Evolutionary conservation across 2,888 invertebrate genomes (phyloP).

Genomic region (Trisateles emortualis): DNA sequence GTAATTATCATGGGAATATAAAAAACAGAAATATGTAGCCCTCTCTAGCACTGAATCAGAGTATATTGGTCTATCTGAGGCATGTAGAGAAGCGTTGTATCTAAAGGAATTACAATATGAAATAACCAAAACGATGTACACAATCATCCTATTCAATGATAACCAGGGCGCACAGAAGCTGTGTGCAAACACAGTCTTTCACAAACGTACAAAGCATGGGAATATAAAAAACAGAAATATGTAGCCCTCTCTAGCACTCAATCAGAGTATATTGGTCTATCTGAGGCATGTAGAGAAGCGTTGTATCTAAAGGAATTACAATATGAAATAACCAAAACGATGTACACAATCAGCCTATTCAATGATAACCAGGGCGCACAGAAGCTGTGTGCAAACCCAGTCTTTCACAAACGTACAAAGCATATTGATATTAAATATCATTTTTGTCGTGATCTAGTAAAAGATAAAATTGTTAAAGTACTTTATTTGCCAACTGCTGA

Average conservation of each 20-base stretch:
- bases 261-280: no score
- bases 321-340: conserved; percentile 18
- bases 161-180: conserved; percentile 25
- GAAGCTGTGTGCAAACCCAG: conserved; percentile 18
- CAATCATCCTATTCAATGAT: conserved; percentile 20
- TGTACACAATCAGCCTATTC: conserved; percentile 16
- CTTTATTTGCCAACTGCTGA: conserved; percentile 15
- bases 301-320: conserved; percentile 15
- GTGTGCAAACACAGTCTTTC: conserved; percentile 18
- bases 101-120: conserved; percentile 18
- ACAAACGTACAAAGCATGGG: conserved; percentile 19
- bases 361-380: conserved; percentile 27
- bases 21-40: conserved; percentile 30
- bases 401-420: conserved; percentile 21
- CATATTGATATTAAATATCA: conserved; percentile 17
- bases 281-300: conserved; percentile 15
- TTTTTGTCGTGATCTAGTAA: conserved; percentile 11
- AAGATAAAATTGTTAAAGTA: conserved; percentile 11
- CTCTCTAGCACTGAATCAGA: conserved; percentile 30
- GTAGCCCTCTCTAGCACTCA: no score
- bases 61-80: conserved; percentile 19
- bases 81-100: conserved; percentile 13
- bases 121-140: conserved; percentile 18
- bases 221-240: conserved; percentile 6
- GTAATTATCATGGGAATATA: conserved; percentile 32